phyloP scores from a whole-genome alignment of 2,113 vertebrate species.

The Cyanistes caeruleus region DNA sequence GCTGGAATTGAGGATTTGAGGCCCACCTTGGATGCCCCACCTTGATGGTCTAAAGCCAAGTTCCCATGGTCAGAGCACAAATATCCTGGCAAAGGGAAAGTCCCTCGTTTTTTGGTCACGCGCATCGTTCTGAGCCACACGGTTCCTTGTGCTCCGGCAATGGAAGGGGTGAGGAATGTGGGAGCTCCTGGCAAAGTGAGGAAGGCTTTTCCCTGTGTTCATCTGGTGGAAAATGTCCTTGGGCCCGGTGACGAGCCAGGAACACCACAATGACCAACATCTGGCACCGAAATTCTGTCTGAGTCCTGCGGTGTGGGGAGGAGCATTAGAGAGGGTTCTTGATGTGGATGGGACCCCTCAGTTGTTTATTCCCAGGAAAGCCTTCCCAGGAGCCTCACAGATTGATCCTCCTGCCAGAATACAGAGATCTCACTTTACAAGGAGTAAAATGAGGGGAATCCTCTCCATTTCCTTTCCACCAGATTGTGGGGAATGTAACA shows the following conservation, averaged over 20 bases:
- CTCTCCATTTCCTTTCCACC: background rate
- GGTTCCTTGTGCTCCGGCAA: background rate
- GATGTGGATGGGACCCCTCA: background rate
- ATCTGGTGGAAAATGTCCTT: background rate
- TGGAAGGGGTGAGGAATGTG: background rate
- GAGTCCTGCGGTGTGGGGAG: background rate
- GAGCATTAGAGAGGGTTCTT: background rate
- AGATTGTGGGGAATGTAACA: background rate
- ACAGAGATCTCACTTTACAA: background rate
- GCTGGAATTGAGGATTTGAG: background rate
- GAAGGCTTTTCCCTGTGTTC: background rate
- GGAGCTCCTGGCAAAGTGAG: background rate
- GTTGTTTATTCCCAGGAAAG: background rate
- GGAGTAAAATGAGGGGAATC: background rate
- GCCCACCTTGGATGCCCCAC: background rate
- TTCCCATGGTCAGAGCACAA: background rate
- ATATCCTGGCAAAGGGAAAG: background rate
- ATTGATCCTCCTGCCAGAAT: background rate
- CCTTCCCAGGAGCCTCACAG: background rate
- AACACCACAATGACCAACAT: background rate
- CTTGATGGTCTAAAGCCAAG: background rate
- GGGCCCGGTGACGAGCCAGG: background rate
- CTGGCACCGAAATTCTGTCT: background rate
- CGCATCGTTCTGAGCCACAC: background rate
- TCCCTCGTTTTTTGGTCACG: rapidly evolving